Conservation (phyloP, 2,113 vertebrate genomes). For the Geothlypis trichas region DNA sequence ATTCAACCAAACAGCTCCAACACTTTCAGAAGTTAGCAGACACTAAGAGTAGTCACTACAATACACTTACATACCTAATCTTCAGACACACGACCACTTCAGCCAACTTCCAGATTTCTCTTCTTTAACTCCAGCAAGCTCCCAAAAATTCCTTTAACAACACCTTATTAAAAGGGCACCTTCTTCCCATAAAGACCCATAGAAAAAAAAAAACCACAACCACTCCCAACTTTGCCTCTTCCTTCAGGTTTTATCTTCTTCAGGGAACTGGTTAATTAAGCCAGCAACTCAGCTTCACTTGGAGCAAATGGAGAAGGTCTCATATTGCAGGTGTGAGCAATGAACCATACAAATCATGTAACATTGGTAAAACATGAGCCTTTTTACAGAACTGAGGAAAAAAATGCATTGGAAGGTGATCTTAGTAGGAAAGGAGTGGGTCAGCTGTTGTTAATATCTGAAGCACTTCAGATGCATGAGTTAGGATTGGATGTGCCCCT, state of each 20-base stretch:
- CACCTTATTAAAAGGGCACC: accelerated
- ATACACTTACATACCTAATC: accelerated
- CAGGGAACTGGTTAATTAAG: neutral
- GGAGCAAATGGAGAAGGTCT: neutral
- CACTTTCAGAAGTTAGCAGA: neutral
- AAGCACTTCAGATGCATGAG: neutral
- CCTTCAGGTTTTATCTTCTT: neutral
- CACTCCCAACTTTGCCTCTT: accelerated
- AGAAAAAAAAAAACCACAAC: accelerated
- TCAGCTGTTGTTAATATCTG: no score
- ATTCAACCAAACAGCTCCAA: neutral
- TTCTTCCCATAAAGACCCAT: accelerated
- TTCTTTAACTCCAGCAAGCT: accelerated
- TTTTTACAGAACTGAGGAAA: neutral
- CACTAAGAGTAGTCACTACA: accelerated
- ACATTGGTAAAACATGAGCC: neutral
- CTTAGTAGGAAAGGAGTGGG: neutral
- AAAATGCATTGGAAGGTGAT: neutral
- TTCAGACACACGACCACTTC: neutral
- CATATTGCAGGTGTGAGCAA: neutral
- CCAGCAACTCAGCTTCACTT: neutral
- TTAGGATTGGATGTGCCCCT: neutral
- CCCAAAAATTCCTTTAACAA: neutral
- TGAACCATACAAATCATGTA: neutral
- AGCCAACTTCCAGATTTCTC: neutral